Conservation (phyloP, 1,140 invertebrate genomes). For the Danaus plexippus region DNA sequence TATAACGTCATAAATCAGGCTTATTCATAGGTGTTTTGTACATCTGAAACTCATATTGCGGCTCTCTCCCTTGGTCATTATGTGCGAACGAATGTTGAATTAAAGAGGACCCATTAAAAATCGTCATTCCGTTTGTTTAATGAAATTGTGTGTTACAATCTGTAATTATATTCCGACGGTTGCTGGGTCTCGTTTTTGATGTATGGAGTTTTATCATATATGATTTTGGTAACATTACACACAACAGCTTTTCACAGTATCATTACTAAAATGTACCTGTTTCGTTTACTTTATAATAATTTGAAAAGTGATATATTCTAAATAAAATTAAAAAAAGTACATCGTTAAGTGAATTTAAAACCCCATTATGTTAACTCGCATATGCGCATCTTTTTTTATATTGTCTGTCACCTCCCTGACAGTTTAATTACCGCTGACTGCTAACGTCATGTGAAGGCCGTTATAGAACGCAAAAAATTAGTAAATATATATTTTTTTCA, state of each 20-base stretch:
- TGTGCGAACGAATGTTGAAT: constrained; percentile 19
- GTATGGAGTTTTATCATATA: too few relatives aligned
- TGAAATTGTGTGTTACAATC: too few relatives aligned
- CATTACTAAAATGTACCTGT: too few relatives aligned
- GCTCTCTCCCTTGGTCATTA: constrained; percentile 11
- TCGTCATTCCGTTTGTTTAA: not conserved
- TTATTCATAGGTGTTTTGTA: constrained; percentile 39
- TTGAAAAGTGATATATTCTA: too few relatives aligned
- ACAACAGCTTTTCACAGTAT: too few relatives aligned
- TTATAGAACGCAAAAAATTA: too few relatives aligned
- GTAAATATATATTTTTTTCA: too few relatives aligned
- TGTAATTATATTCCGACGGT: not conserved
- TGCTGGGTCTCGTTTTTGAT: constrained; percentile 11
- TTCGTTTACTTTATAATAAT: too few relatives aligned
- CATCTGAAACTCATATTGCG: constrained; percentile 27
- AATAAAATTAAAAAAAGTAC: constrained; percentile 7
- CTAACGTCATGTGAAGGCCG: too few relatives aligned
- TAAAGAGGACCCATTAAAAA: constrained; percentile 17
- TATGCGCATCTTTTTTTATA: constrained; percentile 11
- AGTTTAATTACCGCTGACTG: constrained; percentile 17
- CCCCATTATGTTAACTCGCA: constrained; percentile 2
- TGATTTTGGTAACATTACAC: too few relatives aligned
- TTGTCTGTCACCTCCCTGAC: constrained; percentile 12
- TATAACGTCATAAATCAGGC: constrained; percentile 34
- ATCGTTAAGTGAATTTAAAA: too few relatives aligned